Evolutionary conservation across 2,113 vertebrate genomes (phyloP), one percentile per base, ranked within the genome.

Genomic region (Brachirus orientalis): DNA sequence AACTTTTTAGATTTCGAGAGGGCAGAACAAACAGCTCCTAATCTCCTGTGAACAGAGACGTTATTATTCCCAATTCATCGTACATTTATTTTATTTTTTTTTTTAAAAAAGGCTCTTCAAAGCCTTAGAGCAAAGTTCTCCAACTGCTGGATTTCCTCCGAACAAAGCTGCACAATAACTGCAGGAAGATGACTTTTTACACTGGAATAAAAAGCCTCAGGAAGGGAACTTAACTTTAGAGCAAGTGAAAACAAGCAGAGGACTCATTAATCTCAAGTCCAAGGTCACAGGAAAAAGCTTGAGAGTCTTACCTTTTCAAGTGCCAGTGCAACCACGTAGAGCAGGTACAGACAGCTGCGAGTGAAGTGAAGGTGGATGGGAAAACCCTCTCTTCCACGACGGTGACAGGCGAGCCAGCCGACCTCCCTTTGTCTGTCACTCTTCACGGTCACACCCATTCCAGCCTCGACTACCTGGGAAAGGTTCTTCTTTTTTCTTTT

Each of bases 361-460:
- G 77, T 81, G 62, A 77, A 63, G 62, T 60, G 3, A 77, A 7
- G 35, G 44, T 45, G 16, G 60, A 76, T 75, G 74, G 61, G 45
- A 61, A 72, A 76, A 52, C 35, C 45, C 80, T 82, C 70, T 70
- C 16, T 82, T 60, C 38, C 46, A 46, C 20, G 22, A 9, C 48
- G 47, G n/a, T 6, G 8, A 35, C 74, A 62, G 56, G 33, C 63
- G 0, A 75, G 36, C 37, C 47, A 78, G 68, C 48, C 72, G 46
- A 76, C 74, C 47, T 41, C 43, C 69, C 86, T 88, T 85, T 90
- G 81, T 91, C 88, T 89, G 86, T 91, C 89, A 92, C 93, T 92
- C 88, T 91, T 93, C 75, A 22, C 55, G 67, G 91, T 92, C 92
- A 93, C 95, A 91, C 96, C 96, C 95, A 92, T 55, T 54, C 82